Base-by-base conservation (phyloP, 2,888 invertebrate genomes). In the Leucozona laternaria region DNA sequence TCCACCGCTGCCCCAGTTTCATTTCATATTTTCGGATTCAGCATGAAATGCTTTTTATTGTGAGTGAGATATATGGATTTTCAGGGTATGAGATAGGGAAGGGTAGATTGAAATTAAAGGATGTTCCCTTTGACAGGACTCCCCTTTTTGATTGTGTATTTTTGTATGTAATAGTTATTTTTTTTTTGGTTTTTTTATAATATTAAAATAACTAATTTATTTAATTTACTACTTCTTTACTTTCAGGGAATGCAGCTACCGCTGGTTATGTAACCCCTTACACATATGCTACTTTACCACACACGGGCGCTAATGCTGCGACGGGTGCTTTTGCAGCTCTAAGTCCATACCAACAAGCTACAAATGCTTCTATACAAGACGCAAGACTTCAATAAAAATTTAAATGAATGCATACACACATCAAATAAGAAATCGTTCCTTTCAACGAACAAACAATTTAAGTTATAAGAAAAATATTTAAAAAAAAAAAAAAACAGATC, bases 211-310 rank as follows among this genome's bases (percentile, higher is more conserved):
- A 34, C 20, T 6, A 40, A 25, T 6, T 45, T 17, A 0, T 37
- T 5, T 15, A 43, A 40, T 2, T 6, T 48, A 31, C 31, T 31
- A 8, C 22, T 0, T 70, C 15, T 79, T 28, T 22, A 17, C n/a
- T 85, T 86, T n/a, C 45, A 86, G 86, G 86, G 20, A 82, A 86
- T 28, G 78, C 86, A 31, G 75, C 82, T 53, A 79, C 86, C 20
- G 85, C 85, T 64, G 82, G 86, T 43, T 86, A 86, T 58, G 82
- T 86, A 17, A 82, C 86, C 55, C 86, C 86, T 7, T 86, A 86
- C 20, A 86, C 86, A 17, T 86, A 86, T 55, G 86, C 86, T 17
- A 82, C 86, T 71, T 75, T 86, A 71, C 86, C 86, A 10, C 86
- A 86, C 20, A 75, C 82, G 45, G 86, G 78, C 53, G 82, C 82